Evolutionary conservation across 1,140 invertebrate genomes (phyloP).

Genomic region (Plectrocnemia conspersa): DNA sequence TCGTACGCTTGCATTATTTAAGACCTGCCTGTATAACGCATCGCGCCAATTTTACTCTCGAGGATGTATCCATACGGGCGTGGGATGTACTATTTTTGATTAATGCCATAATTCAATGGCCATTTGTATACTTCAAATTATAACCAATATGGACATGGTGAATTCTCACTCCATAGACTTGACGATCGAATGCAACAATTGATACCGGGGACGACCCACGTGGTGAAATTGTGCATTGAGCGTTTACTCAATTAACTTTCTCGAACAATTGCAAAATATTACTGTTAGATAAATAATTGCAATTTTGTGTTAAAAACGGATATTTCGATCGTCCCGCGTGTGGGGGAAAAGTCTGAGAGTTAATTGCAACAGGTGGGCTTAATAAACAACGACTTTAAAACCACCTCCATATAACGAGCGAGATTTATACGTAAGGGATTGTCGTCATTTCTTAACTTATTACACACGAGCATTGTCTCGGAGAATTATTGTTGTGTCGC

Average conservation of each 20-base stretch:
- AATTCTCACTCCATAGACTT: neutral
- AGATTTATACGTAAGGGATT: constrained; percentile 18
- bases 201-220: constrained; percentile 13
- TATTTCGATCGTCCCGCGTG: neutral
- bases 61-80: too few relatives aligned
- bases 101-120: neutral
- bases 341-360: constrained; percentile 14
- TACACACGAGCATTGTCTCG: constrained; percentile 7
- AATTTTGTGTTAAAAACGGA: neutral
- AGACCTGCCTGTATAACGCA: too few relatives aligned
- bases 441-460: constrained; percentile 10
- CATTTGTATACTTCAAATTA: constrained; percentile 1
- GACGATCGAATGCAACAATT: constrained; percentile 24
- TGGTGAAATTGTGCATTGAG: neutral
- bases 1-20: too few relatives aligned
- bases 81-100: too few relatives aligned
- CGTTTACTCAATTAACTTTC: neutral
- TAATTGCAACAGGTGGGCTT: constrained; percentile 30
- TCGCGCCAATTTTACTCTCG: too few relatives aligned
- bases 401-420: constrained; percentile 23
- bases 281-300: too few relatives aligned
- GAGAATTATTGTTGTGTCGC: too few relatives aligned
- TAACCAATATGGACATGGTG: neutral
- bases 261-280: neutral
- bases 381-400: constrained; percentile 28